Base-by-base conservation (phyloP, 2,888 invertebrate genomes). In the Bugulina stolonifera region DNA sequence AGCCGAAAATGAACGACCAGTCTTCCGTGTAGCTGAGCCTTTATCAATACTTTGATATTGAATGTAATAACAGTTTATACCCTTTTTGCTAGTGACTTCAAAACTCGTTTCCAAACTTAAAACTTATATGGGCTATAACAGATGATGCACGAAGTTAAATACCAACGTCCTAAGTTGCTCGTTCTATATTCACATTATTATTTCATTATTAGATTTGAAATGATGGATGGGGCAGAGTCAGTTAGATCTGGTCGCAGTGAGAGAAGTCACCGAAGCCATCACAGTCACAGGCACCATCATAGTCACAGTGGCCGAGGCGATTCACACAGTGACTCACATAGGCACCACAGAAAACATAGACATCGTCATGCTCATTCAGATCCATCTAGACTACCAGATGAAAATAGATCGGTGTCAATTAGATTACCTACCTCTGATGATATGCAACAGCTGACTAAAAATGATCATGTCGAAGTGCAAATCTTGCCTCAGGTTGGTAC, bases 151-250 rank as follows among this genome's bases (percentile, higher is more conserved):
- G n/a, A n/a, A n/a, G n/a, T n/a, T n/a, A n/a, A n/a, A n/a, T n/a
- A n/a, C n/a, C n/a, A n/a, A n/a, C n/a, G n/a, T n/a, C n/a, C n/a
- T n/a, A n/a, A n/a, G n/a, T n/a, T n/a, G n/a, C n/a, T n/a, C n/a
- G n/a, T n/a, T n/a, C n/a, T n/a, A n/a, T n/a, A n/a, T n/a, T n/a
- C n/a, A n/a, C n/a, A n/a, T 70, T 14, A 22, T 52, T 73, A n/a
- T n/a, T n/a, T n/a, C n/a, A n/a, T n/a, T n/a, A n/a, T n/a, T n/a
- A n/a, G n/a, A n/a, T n/a, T n/a, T n/a, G n/a, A n/a, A n/a, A n/a
- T 34, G 35, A 93, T 93, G 93, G 94, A 94, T 88, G 70, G 70
- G 2, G 93, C 93, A 80, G 94, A 94, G 88, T 94, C 94, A 79
- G 91, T 94, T 80, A 90, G 93, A 83, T 94, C 94, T 73, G 88